A percentile compares a stretch with the other conserved stretches of the same genome.
These are phyloP conservation scores for Abrostola triplasia DNA, from an alignment of 2,888 invertebrate species.

Conservation along the genomic window DNA sequence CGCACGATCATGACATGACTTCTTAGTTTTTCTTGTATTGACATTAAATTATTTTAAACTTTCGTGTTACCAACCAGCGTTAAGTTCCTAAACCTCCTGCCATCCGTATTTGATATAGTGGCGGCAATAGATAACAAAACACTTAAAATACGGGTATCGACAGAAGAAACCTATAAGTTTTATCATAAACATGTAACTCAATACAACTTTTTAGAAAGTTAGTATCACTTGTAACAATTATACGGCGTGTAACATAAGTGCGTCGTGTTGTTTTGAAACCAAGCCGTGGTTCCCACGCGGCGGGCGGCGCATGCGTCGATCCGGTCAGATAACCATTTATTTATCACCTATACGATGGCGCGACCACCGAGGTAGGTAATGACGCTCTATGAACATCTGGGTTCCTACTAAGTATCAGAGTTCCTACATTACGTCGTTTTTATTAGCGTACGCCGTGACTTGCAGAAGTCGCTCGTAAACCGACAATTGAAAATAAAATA, in stretches of 20 bases:
- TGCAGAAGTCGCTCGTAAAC: conserved; percentile 34
- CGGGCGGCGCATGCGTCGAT: conserved; percentile 61
- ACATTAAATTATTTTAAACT: not conserved
- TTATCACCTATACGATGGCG: conserved; percentile 67
- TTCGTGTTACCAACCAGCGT: conserved; percentile 17
- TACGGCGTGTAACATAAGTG: conserved; percentile 55
- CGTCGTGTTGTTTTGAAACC: conserved; percentile 56
- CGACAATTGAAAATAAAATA: conserved; percentile 15
- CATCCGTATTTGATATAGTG: conserved; percentile 10
- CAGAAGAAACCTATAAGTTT: conserved; percentile 45
- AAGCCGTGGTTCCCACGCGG: conserved; percentile 65
- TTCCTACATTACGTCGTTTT: conserved; percentile 37
- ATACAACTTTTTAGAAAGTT: conserved; percentile 59
- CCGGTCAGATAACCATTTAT: conserved; percentile 71
- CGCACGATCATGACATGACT: conserved; percentile 3
- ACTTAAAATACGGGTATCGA: conserved; percentile 28
- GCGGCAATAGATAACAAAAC: conserved; percentile 18
- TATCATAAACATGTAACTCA: conserved; percentile 50
- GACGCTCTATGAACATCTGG: conserved; percentile 51
- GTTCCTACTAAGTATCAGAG: conserved; percentile 26
- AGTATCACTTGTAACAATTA: conserved; percentile 59
- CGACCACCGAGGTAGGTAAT: conserved; percentile 61
- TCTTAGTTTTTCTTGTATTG: not conserved
- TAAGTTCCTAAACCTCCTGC: conserved; percentile 2
- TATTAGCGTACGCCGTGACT: conserved; percentile 22